These are phyloP conservation scores for Luperina nickerlii DNA, from an alignment of 2,888 invertebrate genomes.

Conservation along the genomic window DNA sequence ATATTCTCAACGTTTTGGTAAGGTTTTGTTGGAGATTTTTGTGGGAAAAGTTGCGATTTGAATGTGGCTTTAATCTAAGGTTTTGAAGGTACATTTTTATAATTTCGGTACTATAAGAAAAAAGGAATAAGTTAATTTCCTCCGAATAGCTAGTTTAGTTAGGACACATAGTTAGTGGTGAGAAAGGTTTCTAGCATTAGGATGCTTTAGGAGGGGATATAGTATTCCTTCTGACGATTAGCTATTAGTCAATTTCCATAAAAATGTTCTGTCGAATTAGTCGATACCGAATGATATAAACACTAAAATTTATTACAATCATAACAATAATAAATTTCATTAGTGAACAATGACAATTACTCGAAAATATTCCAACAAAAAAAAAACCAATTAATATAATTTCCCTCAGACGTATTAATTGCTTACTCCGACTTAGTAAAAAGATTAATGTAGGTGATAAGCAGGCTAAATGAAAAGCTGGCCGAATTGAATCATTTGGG, in stretches of 20 bases:
- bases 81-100: not conserved
- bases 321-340: constrained; percentile 34
- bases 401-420: constrained; percentile 70
- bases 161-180: too few relatives aligned
- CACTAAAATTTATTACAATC: not conserved
- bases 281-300: not conserved
- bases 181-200: not conserved
- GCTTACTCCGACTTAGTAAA: constrained; percentile 68
- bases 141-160: not conserved
- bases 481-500: constrained; percentile 86
- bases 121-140: not conserved
- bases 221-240: not conserved
- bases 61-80: not conserved
- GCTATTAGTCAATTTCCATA: not conserved
- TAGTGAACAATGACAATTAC: constrained; percentile 37
- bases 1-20: constrained; percentile 45
- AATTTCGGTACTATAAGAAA: not conserved
- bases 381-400: constrained; percentile 54
- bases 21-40: constrained; percentile 19
- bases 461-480: constrained; percentile 82
- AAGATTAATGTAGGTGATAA: constrained; percentile 81
- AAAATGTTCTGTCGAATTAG: not conserved
- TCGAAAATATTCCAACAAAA: constrained; percentile 38
- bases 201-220: not conserved
- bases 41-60: constrained; percentile 11